phyloP scores from a whole-genome alignment of 2,888 invertebrate genomes.

The Plagodis dolabraria region DNA sequence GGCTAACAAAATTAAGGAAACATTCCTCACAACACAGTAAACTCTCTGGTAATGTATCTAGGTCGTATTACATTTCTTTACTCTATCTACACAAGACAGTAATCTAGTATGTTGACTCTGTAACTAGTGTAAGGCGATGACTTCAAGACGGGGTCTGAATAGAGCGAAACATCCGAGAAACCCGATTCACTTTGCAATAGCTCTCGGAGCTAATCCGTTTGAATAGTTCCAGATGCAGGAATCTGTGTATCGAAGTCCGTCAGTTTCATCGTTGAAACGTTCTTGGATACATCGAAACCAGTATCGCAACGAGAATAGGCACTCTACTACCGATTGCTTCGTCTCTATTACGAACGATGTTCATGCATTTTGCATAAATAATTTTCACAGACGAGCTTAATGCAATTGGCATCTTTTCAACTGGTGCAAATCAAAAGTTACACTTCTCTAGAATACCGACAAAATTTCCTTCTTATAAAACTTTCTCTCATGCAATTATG shows the following conservation, averaged over 20 bases:
- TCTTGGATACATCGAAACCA: slow-evolving; percentile 33
- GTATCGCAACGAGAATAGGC: slow-evolving; percentile 49
- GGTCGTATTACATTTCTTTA: too few relatives aligned
- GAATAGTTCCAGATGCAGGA: slow-evolving; percentile 52
- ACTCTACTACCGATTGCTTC: slow-evolving; percentile 47
- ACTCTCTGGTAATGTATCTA: too few relatives aligned
- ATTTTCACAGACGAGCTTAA: slow-evolving; percentile 34
- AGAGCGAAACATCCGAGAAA: slow-evolving; percentile 44
- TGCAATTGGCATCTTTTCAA: slow-evolving; percentile 23
- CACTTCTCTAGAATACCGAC: slow-evolving; percentile 14
- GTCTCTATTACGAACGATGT: slow-evolving; percentile 36
- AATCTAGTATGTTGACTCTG: too few relatives aligned
- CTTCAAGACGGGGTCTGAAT: slow-evolving; percentile 40
- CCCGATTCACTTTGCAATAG: slow-evolving; percentile 49
- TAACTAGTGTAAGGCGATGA: slow-evolving; percentile 16
- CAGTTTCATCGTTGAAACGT: slow-evolving; percentile 35
- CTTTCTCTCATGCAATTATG: slow-evolving; percentile 6
- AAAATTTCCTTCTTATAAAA: too few relatives aligned
- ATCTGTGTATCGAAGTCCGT: slow-evolving; percentile 56
- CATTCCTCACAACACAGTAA: too few relatives aligned
- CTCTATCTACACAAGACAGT: too few relatives aligned
- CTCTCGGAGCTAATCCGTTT: slow-evolving; percentile 58
- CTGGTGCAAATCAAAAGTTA: slow-evolving; percentile 29
- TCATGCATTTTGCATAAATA: slow-evolving; percentile 47
- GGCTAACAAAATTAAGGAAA: too few relatives aligned